Percentiles rank a stretch among this genome's conserved stretches.
Evolutionary conservation across 2,113 vertebrate species (phyloP).

Genomic region (Chamaetylas fuelleborni): DNA sequence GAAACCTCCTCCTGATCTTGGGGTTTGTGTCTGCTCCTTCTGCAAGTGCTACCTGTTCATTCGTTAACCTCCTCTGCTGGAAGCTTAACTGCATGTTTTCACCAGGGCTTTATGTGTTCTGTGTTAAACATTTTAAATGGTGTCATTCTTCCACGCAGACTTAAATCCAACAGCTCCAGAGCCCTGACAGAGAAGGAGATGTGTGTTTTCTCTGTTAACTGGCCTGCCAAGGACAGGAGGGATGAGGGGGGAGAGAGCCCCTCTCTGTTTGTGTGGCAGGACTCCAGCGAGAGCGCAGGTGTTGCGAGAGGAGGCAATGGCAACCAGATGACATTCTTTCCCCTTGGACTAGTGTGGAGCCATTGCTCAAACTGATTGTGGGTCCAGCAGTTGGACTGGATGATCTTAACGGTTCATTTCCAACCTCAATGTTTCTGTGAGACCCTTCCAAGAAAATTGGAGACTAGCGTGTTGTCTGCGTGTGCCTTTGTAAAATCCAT

Average conservation of each 20-base stretch:
- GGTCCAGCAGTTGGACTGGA: background rate
- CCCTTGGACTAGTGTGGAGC: background rate
- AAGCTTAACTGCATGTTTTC: background rate
- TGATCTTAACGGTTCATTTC: background rate
- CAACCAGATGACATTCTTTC: slow-evolving; percentile 60
- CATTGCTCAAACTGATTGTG: background rate
- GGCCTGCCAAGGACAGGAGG: background rate
- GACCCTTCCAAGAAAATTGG: background rate
- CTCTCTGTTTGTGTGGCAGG: background rate
- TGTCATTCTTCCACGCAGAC: background rate
- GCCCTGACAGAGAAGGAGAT: background rate
- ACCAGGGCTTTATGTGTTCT: background rate
- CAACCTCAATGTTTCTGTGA: background rate
- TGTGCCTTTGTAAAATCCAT: background rate
- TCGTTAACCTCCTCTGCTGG: background rate
- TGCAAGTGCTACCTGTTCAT: background rate
- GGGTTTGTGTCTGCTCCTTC: background rate
- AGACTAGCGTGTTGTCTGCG: background rate
- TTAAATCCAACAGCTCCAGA: background rate
- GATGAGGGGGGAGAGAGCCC: background rate
- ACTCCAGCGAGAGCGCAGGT: background rate
- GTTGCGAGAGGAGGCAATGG: slow-evolving; percentile 11
- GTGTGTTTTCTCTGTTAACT: slow-evolving; percentile 27
- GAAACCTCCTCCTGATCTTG: background rate
- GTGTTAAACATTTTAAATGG: background rate